These are phyloP conservation scores for Chamaetylas fuelleborni DNA, from an alignment of 2,113 vertebrate genomes.

Conservation along the genomic window DNA sequence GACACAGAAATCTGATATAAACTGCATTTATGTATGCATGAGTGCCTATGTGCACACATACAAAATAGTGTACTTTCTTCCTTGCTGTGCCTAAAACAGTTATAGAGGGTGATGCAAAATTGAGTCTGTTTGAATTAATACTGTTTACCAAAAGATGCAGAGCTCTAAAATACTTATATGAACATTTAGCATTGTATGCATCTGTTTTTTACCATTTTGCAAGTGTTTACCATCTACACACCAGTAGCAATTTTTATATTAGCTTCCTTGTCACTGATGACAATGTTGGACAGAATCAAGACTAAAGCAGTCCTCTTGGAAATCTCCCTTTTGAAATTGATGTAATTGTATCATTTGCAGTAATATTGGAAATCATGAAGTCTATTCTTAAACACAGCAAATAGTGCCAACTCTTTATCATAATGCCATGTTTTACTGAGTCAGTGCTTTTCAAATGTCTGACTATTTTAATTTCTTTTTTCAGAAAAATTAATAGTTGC, in stretches of 20 bases:
- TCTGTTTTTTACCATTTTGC: neutral
- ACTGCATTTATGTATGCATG: accelerated
- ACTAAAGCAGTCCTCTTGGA: neutral
- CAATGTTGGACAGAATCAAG: neutral
- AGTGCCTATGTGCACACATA: neutral
- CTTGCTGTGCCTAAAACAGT: neutral
- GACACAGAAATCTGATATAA: neutral
- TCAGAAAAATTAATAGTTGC: neutral
- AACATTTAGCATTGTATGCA: neutral
- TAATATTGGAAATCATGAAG: neutral
- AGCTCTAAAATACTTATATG: neutral
- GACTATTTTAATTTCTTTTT: neutral
- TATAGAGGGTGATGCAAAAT: neutral
- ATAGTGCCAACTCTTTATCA: neutral
- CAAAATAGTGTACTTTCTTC: neutral
- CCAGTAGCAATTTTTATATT: neutral
- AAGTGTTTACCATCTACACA: neutral
- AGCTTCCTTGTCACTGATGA: neutral
- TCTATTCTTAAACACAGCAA: neutral
- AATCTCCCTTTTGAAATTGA: neutral
- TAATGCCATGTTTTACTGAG: neutral
- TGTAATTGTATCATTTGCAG: neutral
- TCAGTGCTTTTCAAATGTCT: neutral
- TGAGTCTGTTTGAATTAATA: neutral
- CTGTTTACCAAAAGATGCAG: neutral